A percentile compares a stretch with the other conserved stretches of the same genome.
Evolutionary conservation across 2,888 invertebrate genomes (phyloP).

Genomic region (Cacoxenus indagator): DNA sequence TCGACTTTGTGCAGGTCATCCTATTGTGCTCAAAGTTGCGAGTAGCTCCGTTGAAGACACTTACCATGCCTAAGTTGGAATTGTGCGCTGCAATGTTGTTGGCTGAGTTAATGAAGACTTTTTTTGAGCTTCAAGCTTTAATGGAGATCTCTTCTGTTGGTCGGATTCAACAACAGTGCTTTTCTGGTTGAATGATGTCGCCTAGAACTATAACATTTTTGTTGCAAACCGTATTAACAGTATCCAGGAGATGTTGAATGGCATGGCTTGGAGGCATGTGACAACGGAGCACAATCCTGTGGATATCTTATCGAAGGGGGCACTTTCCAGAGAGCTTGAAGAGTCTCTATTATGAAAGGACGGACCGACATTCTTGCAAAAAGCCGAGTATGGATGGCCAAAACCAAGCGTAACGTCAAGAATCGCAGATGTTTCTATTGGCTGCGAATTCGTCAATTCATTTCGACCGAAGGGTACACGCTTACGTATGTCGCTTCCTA

Average conservation of each 20-base stretch:
- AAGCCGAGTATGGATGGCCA: too few species aligned
- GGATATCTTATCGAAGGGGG: neutral
- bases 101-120: neutral
- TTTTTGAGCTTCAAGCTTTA: neutral
- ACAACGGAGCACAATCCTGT: neutral
- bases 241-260: neutral
- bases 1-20: neutral
- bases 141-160: neutral
- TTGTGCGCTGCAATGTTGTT: neutral
- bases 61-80: neutral
- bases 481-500: too few species aligned
- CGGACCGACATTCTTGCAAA: too few species aligned
- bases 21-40: neutral
- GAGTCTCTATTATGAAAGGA: neutral
- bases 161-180: neutral
- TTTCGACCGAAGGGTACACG: too few species aligned
- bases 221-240: neutral
- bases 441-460: too few species aligned
- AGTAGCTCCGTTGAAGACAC: neutral
- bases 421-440: too few species aligned
- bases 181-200: neutral
- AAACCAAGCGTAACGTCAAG: too few species aligned
- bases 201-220: neutral
- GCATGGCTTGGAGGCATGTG: neutral
- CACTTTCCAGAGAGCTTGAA: neutral